Evolutionary conservation across 2,797 vertebrate species (phyloP), one percentile per base, ranked within the genome.

Genomic region (Pipistrellus pygmaeus): DNA sequence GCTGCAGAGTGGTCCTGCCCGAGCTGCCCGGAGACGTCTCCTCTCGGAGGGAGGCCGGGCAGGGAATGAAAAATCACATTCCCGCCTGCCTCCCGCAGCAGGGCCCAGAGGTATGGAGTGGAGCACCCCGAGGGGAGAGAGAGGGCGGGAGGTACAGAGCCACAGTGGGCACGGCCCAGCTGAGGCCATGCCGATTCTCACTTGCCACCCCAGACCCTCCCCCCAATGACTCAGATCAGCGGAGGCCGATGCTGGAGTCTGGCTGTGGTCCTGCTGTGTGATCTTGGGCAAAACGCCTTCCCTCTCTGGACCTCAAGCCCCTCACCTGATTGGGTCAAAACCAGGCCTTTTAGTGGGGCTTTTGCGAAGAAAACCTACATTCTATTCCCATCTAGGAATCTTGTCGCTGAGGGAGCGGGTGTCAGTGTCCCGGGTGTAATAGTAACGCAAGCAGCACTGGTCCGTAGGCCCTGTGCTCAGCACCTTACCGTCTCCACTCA

Each of bases 361-460:
- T 93, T 51, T 7, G 30, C 62, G 38, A 38, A 73, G 57, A 64
- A 91, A 75, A 21, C 17, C 68, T 83, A 78, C 64, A 44, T 68
- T 55, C 64, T 18, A 53, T 14, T 41, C 32, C 35, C 53, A 75
- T 30, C 17, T 17, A 18, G 35, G 10, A 17, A 69, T 32, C 18
- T 15, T 18, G 48, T 57, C 35, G 23, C 6, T 18, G 53, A 92
- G 76, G 72, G 38, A 71, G 27, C 0, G 23, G 44, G 18, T 8
- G n/a, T 84, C 27, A 0, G 12, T 20, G 68, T 55, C 20, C 81
- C 13, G 5, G 38, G 8, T 8, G 20, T 13, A 2, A 15, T 0
- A 76, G 41, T 2, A 0, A 57, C 10, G 14, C 27, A 15, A 15
- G 60, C 0, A 0, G 18, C 53, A 4, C 44, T 0, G 4, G 7